Conservation (phyloP, 1,140 invertebrate species). For the Drepana arcuata region DNA sequence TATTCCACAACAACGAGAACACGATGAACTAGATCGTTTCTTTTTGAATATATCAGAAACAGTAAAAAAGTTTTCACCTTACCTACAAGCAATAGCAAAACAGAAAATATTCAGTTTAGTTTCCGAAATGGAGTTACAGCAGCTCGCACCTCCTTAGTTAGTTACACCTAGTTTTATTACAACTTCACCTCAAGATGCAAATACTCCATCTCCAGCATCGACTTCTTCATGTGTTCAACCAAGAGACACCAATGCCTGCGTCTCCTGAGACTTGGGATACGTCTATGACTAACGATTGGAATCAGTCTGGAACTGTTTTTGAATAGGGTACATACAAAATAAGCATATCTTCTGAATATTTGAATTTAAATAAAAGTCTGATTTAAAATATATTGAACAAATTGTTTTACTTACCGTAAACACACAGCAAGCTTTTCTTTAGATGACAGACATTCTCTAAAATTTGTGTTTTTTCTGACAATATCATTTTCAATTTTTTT, state of each 20-base stretch:
- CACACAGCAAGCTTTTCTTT: conserved; percentile 2
- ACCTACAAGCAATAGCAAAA: conserved; percentile 23
- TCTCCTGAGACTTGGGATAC: background rate
- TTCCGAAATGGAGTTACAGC: conserved; percentile 25
- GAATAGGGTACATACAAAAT: background rate
- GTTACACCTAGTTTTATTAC: conserved; percentile 2
- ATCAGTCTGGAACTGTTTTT: background rate
- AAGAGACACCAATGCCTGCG: background rate
- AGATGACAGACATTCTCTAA: conserved; percentile 1
- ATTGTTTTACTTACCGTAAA: conserved; percentile 1
- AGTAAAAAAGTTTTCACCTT: conserved; percentile 26
- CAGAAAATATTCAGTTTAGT: conserved; percentile 24
- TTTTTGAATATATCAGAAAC: conserved; percentile 24
- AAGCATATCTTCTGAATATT: background rate
- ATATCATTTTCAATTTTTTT: conserved; percentile 8
- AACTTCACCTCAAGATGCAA: background rate
- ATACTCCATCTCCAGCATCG: conserved; percentile 1
- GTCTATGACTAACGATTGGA: background rate
- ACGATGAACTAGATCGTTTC: conserved; percentile 22
- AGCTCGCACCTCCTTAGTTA: conserved; percentile 12
- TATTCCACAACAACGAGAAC: background rate
- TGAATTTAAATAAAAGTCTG: background rate
- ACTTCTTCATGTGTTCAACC: background rate
- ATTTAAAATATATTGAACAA: conserved; percentile 1
- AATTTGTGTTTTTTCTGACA: background rate